Evolutionary conservation across 2,113 vertebrate genomes (phyloP), one percentile per base, ranked within the genome.

Genomic region (Callaeas wilsoni): DNA sequence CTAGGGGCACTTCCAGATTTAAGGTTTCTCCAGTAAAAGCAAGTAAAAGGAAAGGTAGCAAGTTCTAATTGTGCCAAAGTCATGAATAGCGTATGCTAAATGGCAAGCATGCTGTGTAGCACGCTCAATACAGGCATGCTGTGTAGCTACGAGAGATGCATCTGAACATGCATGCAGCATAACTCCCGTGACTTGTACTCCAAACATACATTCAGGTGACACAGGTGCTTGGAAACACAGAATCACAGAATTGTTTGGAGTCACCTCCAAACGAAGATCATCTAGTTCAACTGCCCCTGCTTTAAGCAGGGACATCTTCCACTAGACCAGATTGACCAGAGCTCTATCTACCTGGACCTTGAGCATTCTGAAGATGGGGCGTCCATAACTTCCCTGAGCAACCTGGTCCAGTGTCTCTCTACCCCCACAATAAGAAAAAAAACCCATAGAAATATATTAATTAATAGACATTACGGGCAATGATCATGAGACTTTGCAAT

Each of bases 1-100:
- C 17, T 69, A 55, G 16, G 16, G 56, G 13, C 7, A 55, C 44
- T 64, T 77, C 12, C 12, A 56, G 13, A 21, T 32, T 39, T 50
- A 60, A 56, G 2, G 1, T 19, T 93, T 88, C 68, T 83, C 39
- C 21, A 42, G 20, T 62, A 52, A 71, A 64, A 37, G 44, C 17
- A 9, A 46, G 10, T 35, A 22, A 52, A 92, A 80, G 25, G 26
- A 88, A 78, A 85, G 12, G 29, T 17, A 26, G 16, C 12, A 62
- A 21, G 11, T 70, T 53, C 21, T 56, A 21, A 19, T 50, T 35
- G 21, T 53, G 20, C 35, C 35, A 9, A 5, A 11, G 20, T 76
- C 2, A 1, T 42, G 19, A 73, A 9, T 13, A 55, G 29, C 0
- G 0, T 35, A 6, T 29, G 39, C 39, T 71, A 71, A 75, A 59